Conservation (phyloP, 2,797 vertebrate genomes). For the Spinibarbus caldwelli region DNA sequence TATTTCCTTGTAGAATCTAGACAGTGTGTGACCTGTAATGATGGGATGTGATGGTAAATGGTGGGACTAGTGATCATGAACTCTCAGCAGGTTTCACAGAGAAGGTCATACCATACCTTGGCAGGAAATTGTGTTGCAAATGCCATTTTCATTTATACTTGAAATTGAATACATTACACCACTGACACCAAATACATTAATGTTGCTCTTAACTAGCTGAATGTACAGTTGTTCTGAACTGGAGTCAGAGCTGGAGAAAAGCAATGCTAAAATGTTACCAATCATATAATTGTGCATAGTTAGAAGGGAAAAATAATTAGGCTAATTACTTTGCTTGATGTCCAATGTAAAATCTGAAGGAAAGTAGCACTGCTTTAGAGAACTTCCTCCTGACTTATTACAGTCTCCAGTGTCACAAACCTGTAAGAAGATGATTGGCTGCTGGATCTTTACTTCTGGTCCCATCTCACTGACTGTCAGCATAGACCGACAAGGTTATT, state of each 20-base stretch:
- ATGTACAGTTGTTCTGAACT: not conserved
- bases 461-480: slow-evolving; percentile 83
- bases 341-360: not conserved
- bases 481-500: slow-evolving; percentile 84
- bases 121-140: not conserved
- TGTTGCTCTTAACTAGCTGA: not conserved
- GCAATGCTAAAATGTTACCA: not conserved
- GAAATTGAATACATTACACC: not conserved
- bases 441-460: slow-evolving; percentile 84
- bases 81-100: not conserved
- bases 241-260: not conserved
- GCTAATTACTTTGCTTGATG: not conserved
- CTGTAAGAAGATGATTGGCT: slow-evolving; percentile 83
- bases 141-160: not conserved
- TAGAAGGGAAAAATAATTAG: not conserved
- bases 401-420: slow-evolving; percentile 79
- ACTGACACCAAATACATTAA: not conserved
- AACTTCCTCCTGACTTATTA: slow-evolving; percentile 46
- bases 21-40: not conserved
- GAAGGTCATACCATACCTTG: not conserved
- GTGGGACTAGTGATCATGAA: not conserved
- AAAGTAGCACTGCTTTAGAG: not conserved
- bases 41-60: not conserved
- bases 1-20: not conserved
- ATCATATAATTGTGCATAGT: not conserved